Percentiles rank a stretch among this genome's conserved stretches.
These are phyloP conservation scores for Willisornis vidua DNA, from an alignment of 2,113 vertebrate genomes.

Conservation along the genomic window DNA sequence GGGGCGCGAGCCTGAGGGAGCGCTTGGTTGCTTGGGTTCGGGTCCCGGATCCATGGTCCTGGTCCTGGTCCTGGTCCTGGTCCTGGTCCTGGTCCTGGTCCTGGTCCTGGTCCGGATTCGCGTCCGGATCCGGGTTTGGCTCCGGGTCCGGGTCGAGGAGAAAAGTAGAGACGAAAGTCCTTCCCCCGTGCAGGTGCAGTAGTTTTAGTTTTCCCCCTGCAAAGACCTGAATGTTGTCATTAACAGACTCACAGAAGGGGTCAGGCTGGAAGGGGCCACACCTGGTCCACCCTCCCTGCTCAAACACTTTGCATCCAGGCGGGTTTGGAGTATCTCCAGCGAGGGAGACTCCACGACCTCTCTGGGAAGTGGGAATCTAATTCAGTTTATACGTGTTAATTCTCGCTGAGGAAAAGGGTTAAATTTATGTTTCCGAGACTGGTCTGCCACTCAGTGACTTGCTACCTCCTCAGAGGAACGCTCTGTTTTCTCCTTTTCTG, in stretches of 20 bases:
- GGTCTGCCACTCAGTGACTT: background rate
- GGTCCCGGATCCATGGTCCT: background rate
- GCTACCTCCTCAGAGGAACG: accelerated
- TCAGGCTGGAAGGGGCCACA: accelerated
- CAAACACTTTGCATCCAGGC: background rate
- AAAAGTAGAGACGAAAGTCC: background rate
- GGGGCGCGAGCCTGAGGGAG: background rate
- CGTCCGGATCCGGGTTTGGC: background rate
- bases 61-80: too few species aligned
- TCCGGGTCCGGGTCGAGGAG: background rate
- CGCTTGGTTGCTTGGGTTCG: background rate
- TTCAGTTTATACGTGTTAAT: accelerated
- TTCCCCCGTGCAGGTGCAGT: background rate
- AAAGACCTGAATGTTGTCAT: accelerated
- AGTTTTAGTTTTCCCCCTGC: accelerated
- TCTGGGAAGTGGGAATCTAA: accelerated
- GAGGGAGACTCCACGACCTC: accelerated
- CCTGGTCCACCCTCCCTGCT: background rate
- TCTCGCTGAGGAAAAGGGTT: background rate
- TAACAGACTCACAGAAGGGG: accelerated
- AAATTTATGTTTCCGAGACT: background rate
- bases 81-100: too few species aligned
- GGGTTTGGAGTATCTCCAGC: accelerated
- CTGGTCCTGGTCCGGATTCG: too few species aligned
- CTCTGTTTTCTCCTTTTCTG: too few species aligned